Conservation (phyloP, 2,113 vertebrate genomes). For the Ovibos moschatus region DNA sequence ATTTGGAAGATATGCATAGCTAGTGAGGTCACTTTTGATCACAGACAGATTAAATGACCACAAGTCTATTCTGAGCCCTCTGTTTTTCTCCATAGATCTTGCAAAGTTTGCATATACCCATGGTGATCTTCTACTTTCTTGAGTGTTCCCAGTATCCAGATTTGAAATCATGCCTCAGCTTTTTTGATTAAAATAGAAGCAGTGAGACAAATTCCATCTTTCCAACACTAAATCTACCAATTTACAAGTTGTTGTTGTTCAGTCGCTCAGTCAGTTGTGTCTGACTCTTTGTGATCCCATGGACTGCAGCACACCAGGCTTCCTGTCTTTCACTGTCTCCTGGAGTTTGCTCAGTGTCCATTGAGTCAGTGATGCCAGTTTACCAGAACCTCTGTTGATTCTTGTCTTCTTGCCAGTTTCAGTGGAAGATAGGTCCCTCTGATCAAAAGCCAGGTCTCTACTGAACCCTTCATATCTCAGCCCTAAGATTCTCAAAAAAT, state of each 20-base stretch:
- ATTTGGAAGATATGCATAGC: background rate
- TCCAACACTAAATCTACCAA: background rate
- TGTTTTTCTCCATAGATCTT: background rate
- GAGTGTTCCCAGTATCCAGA: background rate
- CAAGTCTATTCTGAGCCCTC: background rate
- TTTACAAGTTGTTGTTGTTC: background rate
- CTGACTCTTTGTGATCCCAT: background rate
- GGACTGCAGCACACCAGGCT: background rate
- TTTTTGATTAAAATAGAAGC: slow-evolving; percentile 4
- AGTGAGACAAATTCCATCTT: background rate
- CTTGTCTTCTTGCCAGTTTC: background rate
- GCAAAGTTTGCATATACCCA: background rate
- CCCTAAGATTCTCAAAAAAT: background rate
- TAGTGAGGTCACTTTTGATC: background rate
- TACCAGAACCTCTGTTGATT: background rate
- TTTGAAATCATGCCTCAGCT: background rate
- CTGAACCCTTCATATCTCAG: background rate
- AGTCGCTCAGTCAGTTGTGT: background rate
- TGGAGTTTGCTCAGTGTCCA: background rate
- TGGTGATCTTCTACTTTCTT: background rate
- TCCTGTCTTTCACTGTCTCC: background rate
- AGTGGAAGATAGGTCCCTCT: background rate
- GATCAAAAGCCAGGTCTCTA: background rate
- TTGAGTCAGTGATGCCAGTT: background rate
- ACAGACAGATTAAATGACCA: background rate